Evolutionary conservation across 2,797 vertebrate species (phyloP).

Genomic region (Pogoniulus pusillus): DNA sequence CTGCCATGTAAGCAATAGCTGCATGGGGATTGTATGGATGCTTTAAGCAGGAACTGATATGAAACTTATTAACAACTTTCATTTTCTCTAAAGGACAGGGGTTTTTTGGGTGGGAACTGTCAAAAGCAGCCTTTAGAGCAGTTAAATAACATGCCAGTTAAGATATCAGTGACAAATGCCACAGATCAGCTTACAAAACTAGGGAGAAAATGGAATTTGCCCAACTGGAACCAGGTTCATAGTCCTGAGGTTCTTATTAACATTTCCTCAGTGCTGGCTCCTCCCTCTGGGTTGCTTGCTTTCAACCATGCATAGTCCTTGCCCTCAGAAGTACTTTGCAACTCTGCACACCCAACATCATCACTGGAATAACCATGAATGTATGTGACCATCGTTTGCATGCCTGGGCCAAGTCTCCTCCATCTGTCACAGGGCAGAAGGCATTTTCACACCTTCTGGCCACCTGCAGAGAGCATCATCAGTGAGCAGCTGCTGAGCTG

Average conservation of each 20-base stretch:
- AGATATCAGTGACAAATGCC: background rate
- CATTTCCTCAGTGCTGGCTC: background rate
- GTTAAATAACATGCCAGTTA: background rate
- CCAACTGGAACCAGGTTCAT: background rate
- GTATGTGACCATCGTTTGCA: accelerated
- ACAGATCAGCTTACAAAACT: background rate
- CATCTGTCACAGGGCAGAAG: background rate
- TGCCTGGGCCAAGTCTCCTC: accelerated
- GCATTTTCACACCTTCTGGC: background rate
- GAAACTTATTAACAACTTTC: background rate
- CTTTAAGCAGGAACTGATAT: background rate
- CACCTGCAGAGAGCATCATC: background rate
- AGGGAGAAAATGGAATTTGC: background rate
- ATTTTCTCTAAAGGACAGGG: background rate
- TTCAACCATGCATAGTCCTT: accelerated
- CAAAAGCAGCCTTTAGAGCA: background rate
- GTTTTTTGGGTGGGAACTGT: background rate
- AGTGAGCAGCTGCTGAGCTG: background rate
- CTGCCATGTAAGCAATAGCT: accelerated
- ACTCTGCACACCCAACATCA: accelerated
- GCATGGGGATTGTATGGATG: background rate
- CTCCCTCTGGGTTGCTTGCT: background rate
- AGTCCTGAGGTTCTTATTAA: background rate
- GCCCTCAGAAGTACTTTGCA: background rate
- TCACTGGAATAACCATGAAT: accelerated